phyloP scores from a whole-genome alignment of 2,113 vertebrate species.

The Paramisgurnus dabryanus region DNA sequence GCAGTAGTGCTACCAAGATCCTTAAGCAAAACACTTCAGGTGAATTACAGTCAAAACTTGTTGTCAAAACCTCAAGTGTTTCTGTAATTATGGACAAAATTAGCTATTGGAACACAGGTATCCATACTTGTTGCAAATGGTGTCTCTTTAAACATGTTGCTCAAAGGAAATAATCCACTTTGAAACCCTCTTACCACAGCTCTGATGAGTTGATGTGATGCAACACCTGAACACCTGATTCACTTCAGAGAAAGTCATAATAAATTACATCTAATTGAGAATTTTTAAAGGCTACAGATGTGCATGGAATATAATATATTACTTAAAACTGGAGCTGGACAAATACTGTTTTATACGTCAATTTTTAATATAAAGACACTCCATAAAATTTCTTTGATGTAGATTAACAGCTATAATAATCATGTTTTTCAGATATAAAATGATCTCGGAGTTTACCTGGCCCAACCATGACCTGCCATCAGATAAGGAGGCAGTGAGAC shows the following conservation, averaged over 20 bases:
- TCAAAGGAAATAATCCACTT: background rate
- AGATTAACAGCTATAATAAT: no score
- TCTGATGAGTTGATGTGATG: constrained; percentile 23
- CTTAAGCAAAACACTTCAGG: background rate
- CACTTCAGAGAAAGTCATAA: background rate
- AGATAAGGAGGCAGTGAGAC: constrained; percentile 86
- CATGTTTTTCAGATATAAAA: constrained; percentile 85
- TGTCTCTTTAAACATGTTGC: background rate
- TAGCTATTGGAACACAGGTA: no score
- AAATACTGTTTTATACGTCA: no score
- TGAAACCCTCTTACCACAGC: background rate
- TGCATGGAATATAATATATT: constrained; percentile 7
- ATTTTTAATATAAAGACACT: no score
- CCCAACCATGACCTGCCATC: constrained; percentile 92
- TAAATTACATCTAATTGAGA: constrained; percentile 16
- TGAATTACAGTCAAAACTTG: no score
- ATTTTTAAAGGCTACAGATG: background rate
- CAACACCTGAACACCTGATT: constrained; percentile 21
- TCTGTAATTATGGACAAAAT: no score
- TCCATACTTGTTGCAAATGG: no score
- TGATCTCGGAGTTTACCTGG: constrained; percentile 97
- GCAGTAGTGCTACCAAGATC: background rate
- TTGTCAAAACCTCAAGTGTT: no score
- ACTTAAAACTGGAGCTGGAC: background rate
- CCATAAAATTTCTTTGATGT: no score